Base-by-base conservation (phyloP, 2,113 vertebrate genomes). In the Pholis gunnellus region DNA sequence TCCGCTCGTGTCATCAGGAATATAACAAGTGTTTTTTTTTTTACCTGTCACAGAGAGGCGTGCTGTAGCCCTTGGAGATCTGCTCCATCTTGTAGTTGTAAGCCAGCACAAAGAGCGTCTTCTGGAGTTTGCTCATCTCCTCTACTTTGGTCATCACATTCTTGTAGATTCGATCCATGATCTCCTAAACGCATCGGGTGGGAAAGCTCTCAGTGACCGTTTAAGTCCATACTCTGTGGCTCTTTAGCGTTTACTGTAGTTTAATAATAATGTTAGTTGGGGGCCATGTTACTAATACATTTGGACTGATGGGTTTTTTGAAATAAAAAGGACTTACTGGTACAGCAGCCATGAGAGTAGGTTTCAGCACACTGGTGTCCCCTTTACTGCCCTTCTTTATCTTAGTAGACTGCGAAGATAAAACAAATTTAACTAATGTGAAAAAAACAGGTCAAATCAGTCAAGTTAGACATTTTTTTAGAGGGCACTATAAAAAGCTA, bases 1-100 rank as follows among this genome's bases (percentile, higher is more conserved):
- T 25, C 52, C 8, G 40, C n/a, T 48, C 6, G 4, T 44, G 7
- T 40, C 0, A 5, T 31, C 2, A 8, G 18, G 2, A 15, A 0
- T 5, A 5, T 25, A 25, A n/a, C 3, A 5, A 25, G 57, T 17
- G 36, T 64, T n/a, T n/a, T n/a, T n/a, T n/a, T n/a, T n/a, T n/a
- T 77, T 92, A 98, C 98, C 97, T 96, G 87, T 99, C 97, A 11
- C 97, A 99, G 13, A 99, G 91, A 0, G 98, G 98, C 0, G 98
- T 99, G 82, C 89, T 95, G 83, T 95, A 96, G 59, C 98, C 98
- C 89, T 96, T 97, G 36, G 97, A 96, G 90, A 99, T 97, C 93
- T 99, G 98, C 69, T 99, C 97, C 97, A 99, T 98, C 93, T 99
- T 99, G 90, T 99, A 99, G 94, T 99, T 99, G 94, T 99, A 99